Base-by-base conservation (phyloP, 2,888 invertebrate species). In the Heliconius ismenius region DNA sequence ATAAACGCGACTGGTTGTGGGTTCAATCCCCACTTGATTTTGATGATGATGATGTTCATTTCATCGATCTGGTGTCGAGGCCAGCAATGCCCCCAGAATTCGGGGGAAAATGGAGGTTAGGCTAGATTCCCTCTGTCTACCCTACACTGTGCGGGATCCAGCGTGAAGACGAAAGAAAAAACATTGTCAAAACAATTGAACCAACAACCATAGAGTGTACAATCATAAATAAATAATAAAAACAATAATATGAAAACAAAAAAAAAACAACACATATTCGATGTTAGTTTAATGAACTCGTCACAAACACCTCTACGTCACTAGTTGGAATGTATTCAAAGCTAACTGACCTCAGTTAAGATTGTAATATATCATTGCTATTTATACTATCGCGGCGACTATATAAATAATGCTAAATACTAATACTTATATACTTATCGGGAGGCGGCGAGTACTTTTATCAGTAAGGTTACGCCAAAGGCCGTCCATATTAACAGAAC, bases 391-490 rank as follows among this genome's bases (percentile, higher is more conserved):
- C 32, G 68, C 75, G 75, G 78, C 54, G 54, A 72, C 28, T 32
- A 28, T 75, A 79, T 76, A 76, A 77, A 75, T 73, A 73, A 70
- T 58, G 24, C n/a, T 62, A 32, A 67, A 73, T 73, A 69, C 64
- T 58, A 67, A 74, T 43, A 54, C 1, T 28, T 28, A 28, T 28
- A 1, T 32, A 32, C 39, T 78, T 79, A 81, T 81, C 81, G 77
- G 64, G 76, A 79, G 62, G 76, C 79, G 79, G 78, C n/a, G 58
- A 10, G n/a, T 65, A 68, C 70, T 58, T 79, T 79, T 81, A 81
- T 80, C 78, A 76, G 76, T 78, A 79, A 79, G 79, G 79, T 81
- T 76, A 77, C 77, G 43, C 68, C 67, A 78, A 75, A 79, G 77
- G 79, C 78, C 78, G 72, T 43, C 10, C 64, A 77, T 77, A 76